Evolutionary conservation across 1,140 invertebrate species (phyloP).

Genomic region (Rhysida immarginata): DNA sequence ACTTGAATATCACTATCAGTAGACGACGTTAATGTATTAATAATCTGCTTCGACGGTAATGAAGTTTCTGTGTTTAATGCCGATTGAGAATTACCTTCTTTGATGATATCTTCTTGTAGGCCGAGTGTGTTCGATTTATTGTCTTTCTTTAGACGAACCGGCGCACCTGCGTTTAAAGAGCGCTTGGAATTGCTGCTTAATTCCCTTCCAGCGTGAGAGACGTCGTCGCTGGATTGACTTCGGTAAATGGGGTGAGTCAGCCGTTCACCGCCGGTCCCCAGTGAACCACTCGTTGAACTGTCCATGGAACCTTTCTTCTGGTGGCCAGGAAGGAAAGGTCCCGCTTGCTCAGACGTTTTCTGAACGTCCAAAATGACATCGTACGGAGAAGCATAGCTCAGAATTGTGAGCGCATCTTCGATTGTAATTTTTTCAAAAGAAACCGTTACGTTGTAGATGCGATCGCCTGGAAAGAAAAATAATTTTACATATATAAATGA

Average conservation of each 20-base stretch:
- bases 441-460: conserved; percentile 67
- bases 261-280: conserved; percentile 28
- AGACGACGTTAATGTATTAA: too few relatives aligned
- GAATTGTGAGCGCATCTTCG: conserved; percentile 73
- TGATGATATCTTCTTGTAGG: not conserved
- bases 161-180: not conserved
- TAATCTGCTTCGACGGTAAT: too few relatives aligned
- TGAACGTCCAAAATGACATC: conserved; percentile 57
- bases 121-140: too few relatives aligned
- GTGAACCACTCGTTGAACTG: conserved; percentile 21
- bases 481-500: too few relatives aligned
- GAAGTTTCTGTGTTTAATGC: too few relatives aligned
- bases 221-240: conserved; percentile 47
- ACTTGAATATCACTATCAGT: too few relatives aligned
- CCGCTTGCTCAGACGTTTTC: conserved; percentile 21
- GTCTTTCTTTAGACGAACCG: not conserved
- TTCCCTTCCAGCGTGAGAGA: conserved; percentile 25
- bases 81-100: too few relatives aligned
- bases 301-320: conserved; percentile 13
- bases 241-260: conserved; percentile 49
- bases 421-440: conserved; percentile 74
- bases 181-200: not conserved
- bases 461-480: conserved; percentile 49
- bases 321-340: conserved; percentile 19
- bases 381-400: conserved; percentile 83